Percentiles rank a stretch among this genome's conserved stretches.
Evolutionary conservation across 2,113 vertebrate genomes (phyloP).

Genomic region (Cyanistes caeruleus): DNA sequence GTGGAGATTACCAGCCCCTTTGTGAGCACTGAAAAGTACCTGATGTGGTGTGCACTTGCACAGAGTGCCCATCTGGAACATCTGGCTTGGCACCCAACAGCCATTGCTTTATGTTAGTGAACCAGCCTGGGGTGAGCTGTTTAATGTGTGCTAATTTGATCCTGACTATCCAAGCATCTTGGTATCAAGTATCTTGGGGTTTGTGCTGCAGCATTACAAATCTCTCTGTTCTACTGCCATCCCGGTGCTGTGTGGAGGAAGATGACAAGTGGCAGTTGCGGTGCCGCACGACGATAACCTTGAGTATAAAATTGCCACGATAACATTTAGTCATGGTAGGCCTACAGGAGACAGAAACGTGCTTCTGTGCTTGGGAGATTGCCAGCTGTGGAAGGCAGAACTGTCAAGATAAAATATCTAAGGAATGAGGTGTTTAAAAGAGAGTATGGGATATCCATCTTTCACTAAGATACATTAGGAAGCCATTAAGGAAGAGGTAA

Average conservation of each 20-base stretch:
- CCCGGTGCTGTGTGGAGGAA: neutral
- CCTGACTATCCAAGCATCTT: neutral
- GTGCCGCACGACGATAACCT: neutral
- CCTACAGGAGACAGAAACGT: conserved; percentile 34
- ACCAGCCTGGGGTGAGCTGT: neutral
- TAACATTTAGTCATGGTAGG: conserved; percentile 54
- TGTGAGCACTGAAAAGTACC: neutral
- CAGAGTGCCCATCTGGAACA: neutral
- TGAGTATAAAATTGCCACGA: conserved; percentile 11
- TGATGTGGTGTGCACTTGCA: neutral
- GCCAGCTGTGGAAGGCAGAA: conserved; percentile 38
- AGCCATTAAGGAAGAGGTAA: conserved; percentile 63
- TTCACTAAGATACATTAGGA: conserved; percentile 67
- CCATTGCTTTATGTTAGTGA: neutral
- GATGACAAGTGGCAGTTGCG: neutral
- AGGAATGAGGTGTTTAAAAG: conserved; percentile 58
- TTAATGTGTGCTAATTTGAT: neutral
- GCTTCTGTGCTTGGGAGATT: conserved; percentile 60
- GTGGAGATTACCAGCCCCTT: neutral
- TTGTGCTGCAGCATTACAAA: neutral
- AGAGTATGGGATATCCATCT: conserved; percentile 50
- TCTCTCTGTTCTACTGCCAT: neutral
- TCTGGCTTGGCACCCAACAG: neutral
- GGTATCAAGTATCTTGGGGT: neutral
- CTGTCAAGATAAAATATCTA: conserved; percentile 68